These are phyloP conservation scores for Oryctolagus cuniculus DNA, from an alignment of 2,113 vertebrate species.

Conservation along the genomic window DNA sequence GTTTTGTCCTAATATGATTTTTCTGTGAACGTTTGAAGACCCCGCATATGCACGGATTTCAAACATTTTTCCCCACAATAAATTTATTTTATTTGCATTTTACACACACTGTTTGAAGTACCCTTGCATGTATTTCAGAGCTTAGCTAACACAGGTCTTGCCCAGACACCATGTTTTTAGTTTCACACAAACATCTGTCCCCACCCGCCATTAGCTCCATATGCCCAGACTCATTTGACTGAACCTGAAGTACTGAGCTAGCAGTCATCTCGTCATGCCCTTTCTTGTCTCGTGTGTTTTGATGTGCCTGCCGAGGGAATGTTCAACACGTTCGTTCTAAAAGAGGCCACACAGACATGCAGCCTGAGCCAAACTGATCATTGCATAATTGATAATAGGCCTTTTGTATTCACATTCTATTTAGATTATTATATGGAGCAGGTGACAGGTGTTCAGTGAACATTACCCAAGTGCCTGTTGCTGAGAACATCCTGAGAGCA, in stretches of 20 bases:
- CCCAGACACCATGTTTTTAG: not conserved
- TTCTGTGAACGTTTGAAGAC: no score
- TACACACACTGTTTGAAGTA: no score
- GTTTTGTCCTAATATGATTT: no score
- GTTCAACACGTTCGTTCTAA: not conserved
- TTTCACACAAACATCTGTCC: not conserved
- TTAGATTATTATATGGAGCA: conserved; percentile 71
- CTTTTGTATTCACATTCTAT: conserved; percentile 77
- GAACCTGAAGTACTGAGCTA: not conserved
- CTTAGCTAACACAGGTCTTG: not conserved
- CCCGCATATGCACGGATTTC: no score
- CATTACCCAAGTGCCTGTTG: conserved; percentile 69
- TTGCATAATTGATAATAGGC: conserved; percentile 71
- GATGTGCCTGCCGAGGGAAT: conserved; percentile 44
- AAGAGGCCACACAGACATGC: not conserved
- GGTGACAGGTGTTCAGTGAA: conserved; percentile 81
- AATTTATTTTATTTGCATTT: no score
- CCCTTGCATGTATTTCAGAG: not conserved
- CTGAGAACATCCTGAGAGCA: conserved; percentile 69
- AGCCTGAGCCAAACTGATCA: conserved; percentile 53
- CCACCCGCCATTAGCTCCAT: not conserved
- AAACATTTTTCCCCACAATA: no score
- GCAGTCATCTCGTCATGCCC: conserved; percentile 1
- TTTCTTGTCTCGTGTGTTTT: conserved; percentile 45
- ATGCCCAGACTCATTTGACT: not conserved